Conservation (phyloP, 1,140 invertebrate genomes). For the Polyergus mexicanus region DNA sequence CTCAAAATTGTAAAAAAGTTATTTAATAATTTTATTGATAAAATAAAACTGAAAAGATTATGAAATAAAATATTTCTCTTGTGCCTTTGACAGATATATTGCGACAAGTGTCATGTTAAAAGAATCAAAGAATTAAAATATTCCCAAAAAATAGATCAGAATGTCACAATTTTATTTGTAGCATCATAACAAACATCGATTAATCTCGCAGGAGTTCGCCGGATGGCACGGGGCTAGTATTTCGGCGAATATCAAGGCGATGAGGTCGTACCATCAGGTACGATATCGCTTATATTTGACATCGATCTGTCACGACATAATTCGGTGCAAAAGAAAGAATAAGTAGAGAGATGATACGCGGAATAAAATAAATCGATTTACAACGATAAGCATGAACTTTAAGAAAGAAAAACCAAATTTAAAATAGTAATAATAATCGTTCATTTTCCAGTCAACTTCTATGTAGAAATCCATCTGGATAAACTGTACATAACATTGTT, state of each 20-base stretch:
- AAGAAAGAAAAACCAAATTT: background rate
- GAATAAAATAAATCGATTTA: slow-evolving; percentile 27
- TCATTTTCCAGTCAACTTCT: slow-evolving; percentile 36
- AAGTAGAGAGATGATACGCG: background rate
- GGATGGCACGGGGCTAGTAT: slow-evolving; percentile 56
- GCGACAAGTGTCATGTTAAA: background rate
- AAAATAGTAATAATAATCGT: slow-evolving; percentile 7
- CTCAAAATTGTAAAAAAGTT: background rate
- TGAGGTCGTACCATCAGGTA: slow-evolving; percentile 61
- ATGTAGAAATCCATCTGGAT: background rate
- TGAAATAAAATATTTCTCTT: background rate
- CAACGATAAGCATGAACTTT: slow-evolving; percentile 41
- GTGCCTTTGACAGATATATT: background rate
- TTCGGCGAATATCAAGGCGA: slow-evolving; percentile 29
- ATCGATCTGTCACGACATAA: slow-evolving; percentile 68
- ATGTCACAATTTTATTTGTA: slow-evolving; percentile 3
- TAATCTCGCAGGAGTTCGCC: slow-evolving; percentile 36
- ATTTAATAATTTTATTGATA: background rate
- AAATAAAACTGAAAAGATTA: background rate
- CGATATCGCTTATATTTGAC: slow-evolving; percentile 57
- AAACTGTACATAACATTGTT: slow-evolving; percentile 12
- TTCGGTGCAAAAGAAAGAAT: slow-evolving; percentile 33
- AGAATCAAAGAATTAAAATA: slow-evolving; percentile 11
- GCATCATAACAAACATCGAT: slow-evolving; percentile 48
- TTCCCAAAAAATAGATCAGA: background rate